Evolutionary conservation across 2,113 vertebrate species (phyloP).

Genomic region (Corythornis cristatus): DNA sequence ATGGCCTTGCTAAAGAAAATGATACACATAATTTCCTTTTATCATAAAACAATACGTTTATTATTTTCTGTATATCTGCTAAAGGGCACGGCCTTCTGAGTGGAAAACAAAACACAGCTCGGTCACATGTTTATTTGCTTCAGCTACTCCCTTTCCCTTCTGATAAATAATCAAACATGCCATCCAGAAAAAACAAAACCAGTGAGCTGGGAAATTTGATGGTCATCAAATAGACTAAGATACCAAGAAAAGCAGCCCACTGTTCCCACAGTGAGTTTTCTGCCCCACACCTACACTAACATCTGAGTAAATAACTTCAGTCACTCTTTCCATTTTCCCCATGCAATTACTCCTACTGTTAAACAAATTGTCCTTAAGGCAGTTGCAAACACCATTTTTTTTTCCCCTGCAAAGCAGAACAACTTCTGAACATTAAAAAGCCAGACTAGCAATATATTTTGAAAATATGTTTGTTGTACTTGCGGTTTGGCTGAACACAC

Average conservation of each 20-base stretch:
- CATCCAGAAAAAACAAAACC: conserved; percentile 97
- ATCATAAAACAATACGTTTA: conserved; percentile 88
- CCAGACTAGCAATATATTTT: conserved; percentile 57
- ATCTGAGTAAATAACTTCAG: conserved; percentile 96
- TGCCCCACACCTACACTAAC: conserved; percentile 96
- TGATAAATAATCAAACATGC: conserved; percentile 98
- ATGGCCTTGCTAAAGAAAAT: conserved; percentile 52
- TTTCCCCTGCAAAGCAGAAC: conserved; percentile 64
- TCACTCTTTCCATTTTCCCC: conserved; percentile 95
- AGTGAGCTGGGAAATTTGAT: conserved; percentile 83
- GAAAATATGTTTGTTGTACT: conserved; percentile 66
- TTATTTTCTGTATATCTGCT: conserved; percentile 86
- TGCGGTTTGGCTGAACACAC: conserved; percentile 46
- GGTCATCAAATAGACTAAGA: conserved; percentile 88
- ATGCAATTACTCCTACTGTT: conserved; percentile 92
- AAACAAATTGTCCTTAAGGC: conserved; percentile 89
- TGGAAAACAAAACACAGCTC: conserved; percentile 94
- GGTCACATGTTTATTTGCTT: conserved; percentile 94
- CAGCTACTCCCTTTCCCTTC: conserved; percentile 93
- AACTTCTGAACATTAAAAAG: conserved; percentile 77
- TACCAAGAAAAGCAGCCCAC: conserved; percentile 91
- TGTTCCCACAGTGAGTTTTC: conserved; percentile 90
- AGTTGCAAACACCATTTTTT: conserved; percentile 77
- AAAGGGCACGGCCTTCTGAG: conserved; percentile 89
- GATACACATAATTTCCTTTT: conserved; percentile 78